phyloP scores from a whole-genome alignment of 2,113 vertebrate species.

The Gambusia affinis region DNA sequence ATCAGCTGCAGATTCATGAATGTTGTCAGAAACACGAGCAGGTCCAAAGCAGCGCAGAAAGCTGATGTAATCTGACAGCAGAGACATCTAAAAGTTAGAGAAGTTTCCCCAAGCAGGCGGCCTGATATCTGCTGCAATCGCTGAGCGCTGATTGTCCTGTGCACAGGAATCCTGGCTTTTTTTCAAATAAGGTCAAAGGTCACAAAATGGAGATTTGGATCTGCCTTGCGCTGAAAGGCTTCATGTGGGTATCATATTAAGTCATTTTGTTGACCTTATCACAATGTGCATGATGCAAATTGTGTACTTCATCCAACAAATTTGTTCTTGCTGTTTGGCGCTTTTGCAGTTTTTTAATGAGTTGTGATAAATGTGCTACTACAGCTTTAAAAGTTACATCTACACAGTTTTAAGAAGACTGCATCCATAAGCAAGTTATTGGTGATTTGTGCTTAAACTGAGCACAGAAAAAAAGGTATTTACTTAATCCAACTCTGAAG shows the following conservation, averaged over 20 bases:
- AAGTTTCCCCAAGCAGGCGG: slow-evolving; percentile 16
- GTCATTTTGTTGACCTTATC: neutral
- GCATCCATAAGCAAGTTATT: neutral
- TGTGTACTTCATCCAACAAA: neutral
- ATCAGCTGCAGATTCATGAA: neutral
- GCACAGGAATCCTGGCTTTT: neutral
- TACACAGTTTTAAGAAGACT: neutral
- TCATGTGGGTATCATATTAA: neutral
- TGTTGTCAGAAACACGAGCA: neutral
- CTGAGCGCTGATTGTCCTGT: neutral
- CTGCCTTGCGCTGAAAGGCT: neutral
- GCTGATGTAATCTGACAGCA: neutral
- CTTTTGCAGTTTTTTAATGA: neutral
- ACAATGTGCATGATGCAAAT: neutral
- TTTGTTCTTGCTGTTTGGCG: neutral
- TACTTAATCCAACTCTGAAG: too few relatives aligned
- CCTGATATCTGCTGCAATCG: slow-evolving; percentile 2
- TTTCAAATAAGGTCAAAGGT: slow-evolving; percentile 17
- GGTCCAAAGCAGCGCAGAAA: neutral
- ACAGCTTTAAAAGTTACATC: neutral
- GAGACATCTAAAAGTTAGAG: neutral
- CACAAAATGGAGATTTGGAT: neutral
- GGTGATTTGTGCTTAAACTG: neutral
- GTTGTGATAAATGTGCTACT: neutral
- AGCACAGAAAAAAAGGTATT: too few relatives aligned